Evolutionary conservation across 1,140 invertebrate genomes (phyloP).

Genomic region (Triops cancriformis): DNA sequence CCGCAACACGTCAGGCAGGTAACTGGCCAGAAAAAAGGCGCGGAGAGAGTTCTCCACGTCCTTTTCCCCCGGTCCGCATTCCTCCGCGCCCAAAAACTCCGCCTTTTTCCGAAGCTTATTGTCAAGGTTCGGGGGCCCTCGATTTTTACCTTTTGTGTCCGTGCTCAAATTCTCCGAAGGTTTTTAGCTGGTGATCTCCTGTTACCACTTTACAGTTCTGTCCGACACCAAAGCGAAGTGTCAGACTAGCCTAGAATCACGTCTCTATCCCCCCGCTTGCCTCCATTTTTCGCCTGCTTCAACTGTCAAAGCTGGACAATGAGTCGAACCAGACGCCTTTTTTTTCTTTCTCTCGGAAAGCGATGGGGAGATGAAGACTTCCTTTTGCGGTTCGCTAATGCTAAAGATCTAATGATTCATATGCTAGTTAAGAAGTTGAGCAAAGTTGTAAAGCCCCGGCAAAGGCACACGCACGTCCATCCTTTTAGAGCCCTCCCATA

Average conservation of each 20-base stretch:
- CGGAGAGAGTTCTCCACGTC: neutral
- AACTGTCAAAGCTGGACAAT: neutral
- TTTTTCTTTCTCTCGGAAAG: neutral
- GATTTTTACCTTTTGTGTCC: conserved; percentile 4
- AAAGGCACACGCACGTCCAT: neutral
- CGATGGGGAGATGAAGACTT: neutral
- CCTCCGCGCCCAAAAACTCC: conserved; percentile 8
- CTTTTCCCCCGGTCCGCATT: neutral
- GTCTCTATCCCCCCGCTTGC: neutral
- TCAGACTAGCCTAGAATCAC: neutral
- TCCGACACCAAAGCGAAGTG: conserved; percentile 5
- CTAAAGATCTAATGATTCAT: neutral
- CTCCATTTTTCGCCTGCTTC: neutral
- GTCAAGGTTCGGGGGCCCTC: neutral
- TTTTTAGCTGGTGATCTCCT: neutral
- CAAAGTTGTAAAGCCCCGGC: neutral
- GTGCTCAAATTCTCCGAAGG: neutral
- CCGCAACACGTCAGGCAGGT: neutral
- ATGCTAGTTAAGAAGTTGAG: neutral
- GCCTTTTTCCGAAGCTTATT: neutral
- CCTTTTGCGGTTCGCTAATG: neutral
- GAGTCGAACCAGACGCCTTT: neutral
- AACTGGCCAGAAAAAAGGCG: neutral
- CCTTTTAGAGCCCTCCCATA: neutral
- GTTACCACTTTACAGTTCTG: neutral